Percentiles rank a stretch among this genome's conserved stretches.
Evolutionary conservation across 1,140 invertebrate species (phyloP).

Genomic region (Andricus grossulariae): DNA sequence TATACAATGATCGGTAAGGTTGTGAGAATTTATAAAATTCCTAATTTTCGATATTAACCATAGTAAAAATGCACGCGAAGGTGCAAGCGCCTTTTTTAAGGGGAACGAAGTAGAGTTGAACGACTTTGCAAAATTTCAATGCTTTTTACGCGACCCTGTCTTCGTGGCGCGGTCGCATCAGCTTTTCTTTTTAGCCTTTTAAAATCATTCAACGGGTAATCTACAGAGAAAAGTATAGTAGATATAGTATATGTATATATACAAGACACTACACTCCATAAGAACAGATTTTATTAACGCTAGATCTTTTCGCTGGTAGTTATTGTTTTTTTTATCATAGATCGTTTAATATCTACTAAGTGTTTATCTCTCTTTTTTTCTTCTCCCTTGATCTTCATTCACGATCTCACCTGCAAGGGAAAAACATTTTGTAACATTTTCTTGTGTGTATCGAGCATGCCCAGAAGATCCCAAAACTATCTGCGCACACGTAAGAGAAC

Average conservation of each 20-base stretch:
- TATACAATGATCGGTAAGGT: slow-evolving; percentile 33
- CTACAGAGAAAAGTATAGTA: slow-evolving; percentile 72
- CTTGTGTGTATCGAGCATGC: too few species aligned
- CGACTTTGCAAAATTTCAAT: slow-evolving; percentile 59
- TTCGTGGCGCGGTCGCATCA: slow-evolving; percentile 54
- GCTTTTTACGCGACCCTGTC: slow-evolving; percentile 61
- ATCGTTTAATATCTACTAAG: slow-evolving; percentile 49
- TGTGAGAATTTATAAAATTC: slow-evolving; percentile 43
- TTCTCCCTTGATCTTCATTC: slow-evolving; percentile 43
- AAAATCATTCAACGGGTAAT: slow-evolving; percentile 64
- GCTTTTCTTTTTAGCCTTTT: slow-evolving; percentile 51
- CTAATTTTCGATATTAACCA: slow-evolving; percentile 34
- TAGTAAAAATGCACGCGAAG: neutral
- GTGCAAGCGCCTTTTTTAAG: slow-evolving; percentile 8
- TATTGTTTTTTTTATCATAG: slow-evolving; percentile 55
- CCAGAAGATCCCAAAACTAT: too few species aligned
- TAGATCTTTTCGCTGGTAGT: slow-evolving; percentile 65
- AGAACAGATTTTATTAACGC: slow-evolving; percentile 72
- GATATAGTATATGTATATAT: slow-evolving; percentile 73
- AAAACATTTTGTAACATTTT: neutral
- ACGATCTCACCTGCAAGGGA: slow-evolving; percentile 44
- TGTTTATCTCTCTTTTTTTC: slow-evolving; percentile 43
- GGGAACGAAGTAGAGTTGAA: slow-evolving; percentile 33
- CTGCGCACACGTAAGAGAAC: too few species aligned
- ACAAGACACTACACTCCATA: slow-evolving; percentile 75